Evolutionary conservation across 2,797 vertebrate genomes (phyloP).

Genomic region (Hoplostethus atlanticus): DNA sequence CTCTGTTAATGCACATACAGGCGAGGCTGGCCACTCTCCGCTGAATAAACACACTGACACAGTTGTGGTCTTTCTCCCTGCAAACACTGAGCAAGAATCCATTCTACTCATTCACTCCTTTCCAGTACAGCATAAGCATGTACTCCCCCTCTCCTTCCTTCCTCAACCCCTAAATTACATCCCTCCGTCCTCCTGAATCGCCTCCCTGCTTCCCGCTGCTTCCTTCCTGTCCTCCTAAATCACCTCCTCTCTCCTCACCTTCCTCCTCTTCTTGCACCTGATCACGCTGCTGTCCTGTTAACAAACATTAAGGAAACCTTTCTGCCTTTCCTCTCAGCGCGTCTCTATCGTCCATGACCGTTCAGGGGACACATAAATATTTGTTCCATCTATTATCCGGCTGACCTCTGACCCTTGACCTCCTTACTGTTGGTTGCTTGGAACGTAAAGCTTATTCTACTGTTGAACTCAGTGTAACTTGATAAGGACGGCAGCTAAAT

Average conservation of each 20-base stretch:
- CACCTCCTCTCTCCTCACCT: constrained; percentile 28
- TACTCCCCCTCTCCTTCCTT: constrained; percentile 17
- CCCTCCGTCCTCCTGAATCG: constrained; percentile 7
- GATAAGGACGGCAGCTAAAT: background rate
- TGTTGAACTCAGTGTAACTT: background rate
- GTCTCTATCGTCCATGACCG: background rate
- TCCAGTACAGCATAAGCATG: constrained; percentile 61
- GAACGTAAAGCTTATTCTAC: background rate
- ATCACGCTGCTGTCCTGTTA: constrained; percentile 10
- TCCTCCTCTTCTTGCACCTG: background rate
- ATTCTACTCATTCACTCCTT: constrained; percentile 65
- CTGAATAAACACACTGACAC: constrained; percentile 77
- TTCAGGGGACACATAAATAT: background rate
- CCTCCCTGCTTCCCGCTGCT: constrained; percentile 48
- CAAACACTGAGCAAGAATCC: constrained; percentile 66
- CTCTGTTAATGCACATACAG: constrained; percentile 13
- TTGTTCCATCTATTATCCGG: background rate
- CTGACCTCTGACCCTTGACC: background rate
- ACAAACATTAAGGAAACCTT: no score
- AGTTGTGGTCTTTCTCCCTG: constrained; percentile 65
- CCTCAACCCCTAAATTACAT: constrained; percentile 37
- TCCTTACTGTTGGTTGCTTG: background rate
- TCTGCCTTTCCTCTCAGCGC: no score
- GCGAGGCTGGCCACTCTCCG: constrained; percentile 62
- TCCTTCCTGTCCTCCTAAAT: constrained; percentile 26